phyloP scores from a whole-genome alignment of 2,888 invertebrate genomes.

The Dynastes maya region DNA sequence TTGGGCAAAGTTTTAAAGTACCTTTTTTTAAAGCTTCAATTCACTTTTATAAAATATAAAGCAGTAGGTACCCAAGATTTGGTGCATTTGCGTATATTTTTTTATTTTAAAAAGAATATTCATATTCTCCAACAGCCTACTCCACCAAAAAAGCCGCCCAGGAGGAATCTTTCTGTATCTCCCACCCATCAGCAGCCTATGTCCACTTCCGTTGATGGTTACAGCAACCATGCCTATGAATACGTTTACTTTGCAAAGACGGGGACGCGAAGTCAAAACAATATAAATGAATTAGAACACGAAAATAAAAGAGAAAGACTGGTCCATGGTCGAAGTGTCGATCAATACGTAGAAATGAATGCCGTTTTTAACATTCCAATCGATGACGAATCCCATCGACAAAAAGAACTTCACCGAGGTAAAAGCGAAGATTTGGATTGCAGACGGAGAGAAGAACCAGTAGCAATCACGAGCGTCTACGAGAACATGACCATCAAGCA shows the following conservation, averaged over 20 bases:
- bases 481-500: slow-evolving; percentile 82
- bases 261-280: slow-evolving; percentile 80
- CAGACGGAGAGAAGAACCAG: slow-evolving; percentile 74
- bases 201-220: slow-evolving; percentile 73
- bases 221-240: slow-evolving; percentile 78
- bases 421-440: slow-evolving; percentile 70
- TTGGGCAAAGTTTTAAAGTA: too few species aligned
- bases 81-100: too few species aligned
- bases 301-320: slow-evolving; percentile 72
- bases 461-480: slow-evolving; percentile 82
- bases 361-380: slow-evolving; percentile 72
- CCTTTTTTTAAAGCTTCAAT: too few species aligned
- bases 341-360: slow-evolving; percentile 86
- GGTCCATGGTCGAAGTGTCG: slow-evolving; percentile 82
- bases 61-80: too few species aligned
- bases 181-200: slow-evolving; percentile 83
- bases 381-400: slow-evolving; percentile 66
- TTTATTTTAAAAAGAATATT: neutral
- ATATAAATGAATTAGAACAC: slow-evolving; percentile 78
- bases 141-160: slow-evolving; percentile 91
- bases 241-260: slow-evolving; percentile 78
- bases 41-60: too few species aligned
- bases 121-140: slow-evolving; percentile 75
- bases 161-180: slow-evolving; percentile 88
- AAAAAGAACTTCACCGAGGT: slow-evolving; percentile 68